phyloP scores from a whole-genome alignment of 1,140 invertebrate species.

The Drosophila teissieri region DNA sequence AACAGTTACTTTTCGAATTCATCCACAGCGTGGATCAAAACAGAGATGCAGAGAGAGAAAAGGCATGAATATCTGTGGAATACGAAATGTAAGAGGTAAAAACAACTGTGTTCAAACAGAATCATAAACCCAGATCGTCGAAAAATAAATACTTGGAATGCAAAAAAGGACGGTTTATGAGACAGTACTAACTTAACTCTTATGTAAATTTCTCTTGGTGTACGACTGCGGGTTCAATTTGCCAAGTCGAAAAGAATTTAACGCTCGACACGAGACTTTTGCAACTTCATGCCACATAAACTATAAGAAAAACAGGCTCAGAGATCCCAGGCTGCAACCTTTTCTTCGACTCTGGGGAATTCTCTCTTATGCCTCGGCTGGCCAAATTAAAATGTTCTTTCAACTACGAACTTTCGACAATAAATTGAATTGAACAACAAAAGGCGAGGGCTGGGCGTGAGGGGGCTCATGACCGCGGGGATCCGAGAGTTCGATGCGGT shows the following conservation, averaged over 20 bases:
- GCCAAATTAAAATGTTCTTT: slow-evolving; percentile 84
- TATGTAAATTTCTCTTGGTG: slow-evolving; percentile 4
- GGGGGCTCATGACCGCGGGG: slow-evolving; percentile 12
- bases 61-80: not conserved
- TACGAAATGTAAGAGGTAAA: no score
- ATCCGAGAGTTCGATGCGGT: slow-evolving; percentile 43
- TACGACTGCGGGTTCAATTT: slow-evolving; percentile 64
- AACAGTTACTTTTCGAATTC: slow-evolving; percentile 70
- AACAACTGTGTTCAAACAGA: no score
- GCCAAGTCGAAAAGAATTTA: slow-evolving; percentile 70
- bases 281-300: slow-evolving; percentile 75
- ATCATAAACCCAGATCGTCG: no score
- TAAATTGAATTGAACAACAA: slow-evolving; percentile 84
- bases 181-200: not conserved
- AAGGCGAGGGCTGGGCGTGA: slow-evolving; percentile 37
- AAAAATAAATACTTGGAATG: no score
- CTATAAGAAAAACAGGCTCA: slow-evolving; percentile 73
- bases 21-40: slow-evolving; percentile 21
- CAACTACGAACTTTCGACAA: slow-evolving; percentile 84
- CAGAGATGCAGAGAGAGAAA: slow-evolving; percentile 13
- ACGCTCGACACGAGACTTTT: slow-evolving; percentile 64
- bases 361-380: slow-evolving; percentile 19
- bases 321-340: slow-evolving; percentile 33
- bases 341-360: slow-evolving; percentile 12
- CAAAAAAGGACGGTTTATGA: not conserved